Conservation (phyloP, 2,797 vertebrate species). For the Hafferia zeledoni region DNA sequence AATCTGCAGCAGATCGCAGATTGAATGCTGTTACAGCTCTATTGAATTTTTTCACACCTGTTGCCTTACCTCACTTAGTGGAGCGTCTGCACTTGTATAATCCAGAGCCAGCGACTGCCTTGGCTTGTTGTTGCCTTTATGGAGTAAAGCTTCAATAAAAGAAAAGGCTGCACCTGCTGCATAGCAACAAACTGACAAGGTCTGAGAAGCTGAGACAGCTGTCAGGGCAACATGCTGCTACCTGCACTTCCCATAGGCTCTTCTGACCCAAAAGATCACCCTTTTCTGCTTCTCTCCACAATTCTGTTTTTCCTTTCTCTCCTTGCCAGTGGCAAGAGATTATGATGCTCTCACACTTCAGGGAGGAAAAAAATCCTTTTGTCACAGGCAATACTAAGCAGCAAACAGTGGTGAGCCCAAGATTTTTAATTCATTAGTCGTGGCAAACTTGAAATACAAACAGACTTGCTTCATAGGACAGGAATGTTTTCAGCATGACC, state of each 20-base stretch:
- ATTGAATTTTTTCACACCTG: constrained; percentile 77
- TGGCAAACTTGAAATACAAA: constrained; percentile 85
- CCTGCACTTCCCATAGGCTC: constrained; percentile 80
- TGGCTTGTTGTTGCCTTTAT: constrained; percentile 78
- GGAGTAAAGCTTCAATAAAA: constrained; percentile 76
- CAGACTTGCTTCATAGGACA: constrained; percentile 84
- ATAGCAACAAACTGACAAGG: constrained; percentile 77
- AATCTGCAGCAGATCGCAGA: constrained; percentile 55
- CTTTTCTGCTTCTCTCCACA: constrained; percentile 70
- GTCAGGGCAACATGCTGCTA: constrained; percentile 76
- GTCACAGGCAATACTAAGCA: constrained; percentile 79
- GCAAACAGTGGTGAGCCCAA: constrained; percentile 73
- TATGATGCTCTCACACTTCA: constrained; percentile 75
- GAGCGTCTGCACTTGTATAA: constrained; percentile 80
- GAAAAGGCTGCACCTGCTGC: constrained; percentile 81
- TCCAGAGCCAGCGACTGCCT: constrained; percentile 81
- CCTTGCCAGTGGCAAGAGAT: constrained; percentile 55
- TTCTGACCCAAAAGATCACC: constrained; percentile 68
- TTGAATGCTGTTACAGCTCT: constrained; percentile 60
- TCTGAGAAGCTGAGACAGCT: constrained; percentile 82
- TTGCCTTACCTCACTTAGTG: constrained; percentile 83
- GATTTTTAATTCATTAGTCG: constrained; percentile 83
- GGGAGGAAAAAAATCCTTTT: constrained; percentile 76
- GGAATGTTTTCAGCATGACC: constrained; percentile 88
- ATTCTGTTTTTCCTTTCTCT: constrained; percentile 68